Evolutionary conservation across 2,888 invertebrate genomes (phyloP), one percentile per base, ranked within the genome.

Genomic region (Synergus laeviventris): DNA sequence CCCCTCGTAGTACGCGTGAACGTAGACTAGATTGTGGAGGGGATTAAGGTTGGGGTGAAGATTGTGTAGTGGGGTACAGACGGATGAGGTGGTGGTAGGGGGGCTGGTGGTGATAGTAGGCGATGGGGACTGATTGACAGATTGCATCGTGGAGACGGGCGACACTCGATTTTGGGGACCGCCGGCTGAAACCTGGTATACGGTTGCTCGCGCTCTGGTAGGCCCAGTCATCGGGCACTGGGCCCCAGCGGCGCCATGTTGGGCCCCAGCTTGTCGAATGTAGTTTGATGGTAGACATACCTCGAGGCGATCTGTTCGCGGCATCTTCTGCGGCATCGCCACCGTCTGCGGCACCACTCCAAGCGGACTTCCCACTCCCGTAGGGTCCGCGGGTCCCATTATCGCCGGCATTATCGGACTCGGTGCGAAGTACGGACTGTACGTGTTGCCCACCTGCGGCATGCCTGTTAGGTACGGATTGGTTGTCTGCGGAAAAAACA

Each of bases 221-320:
- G 86, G 85, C 84, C 86, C 88, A 84, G 89, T 86, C 89, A 87
- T 88, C 86, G 87, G 89, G 88, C 87, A 89, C 87, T 86, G 89
- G 87, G 86, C 86, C 87, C 88, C 89, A 78, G 83, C 87, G 85
- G 88, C 81, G 77, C 85, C 87, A 84, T 86, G 88, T 85, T 89
- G 89, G 88, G 88, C 87, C 85, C 87, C 88, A 87, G 87, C 85
- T 87, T 88, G 88, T 86, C 86, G 89, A 88, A 87, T 87, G 89
- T 89, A 86, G 88, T 88, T 89, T 86, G 89, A 88, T 87, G 87
- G 88, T 88, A 88, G 88, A 92, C 95, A 94, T 94, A 98, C 98
- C 97, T 98, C 98, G 93, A 98, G 95, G 93, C 98, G 95, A 93
- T 98, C 98, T 91, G 97, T 96, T 92, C 98, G 95, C 88, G 97